These are phyloP conservation scores for Neolamprologus devosi DNA, from an alignment of 2,113 vertebrate species.

Conservation along the genomic window DNA sequence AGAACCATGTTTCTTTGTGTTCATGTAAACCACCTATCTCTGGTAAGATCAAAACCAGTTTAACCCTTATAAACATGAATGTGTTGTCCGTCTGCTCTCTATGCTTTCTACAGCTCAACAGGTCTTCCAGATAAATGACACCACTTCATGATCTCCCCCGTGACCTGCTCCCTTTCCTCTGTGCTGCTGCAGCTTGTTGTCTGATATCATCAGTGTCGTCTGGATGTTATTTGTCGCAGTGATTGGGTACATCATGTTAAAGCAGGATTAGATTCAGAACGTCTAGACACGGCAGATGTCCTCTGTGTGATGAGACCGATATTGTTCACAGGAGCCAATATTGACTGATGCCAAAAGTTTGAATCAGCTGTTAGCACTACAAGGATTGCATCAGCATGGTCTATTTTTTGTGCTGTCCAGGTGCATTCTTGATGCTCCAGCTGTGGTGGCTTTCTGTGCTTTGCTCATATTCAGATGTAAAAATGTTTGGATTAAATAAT, in stretches of 20 bases:
- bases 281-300: not conserved
- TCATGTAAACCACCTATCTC: not conserved
- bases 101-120: not conserved
- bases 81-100: not conserved
- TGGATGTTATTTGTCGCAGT: constrained; percentile 25
- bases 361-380: not conserved
- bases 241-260: constrained; percentile 40
- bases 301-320: not conserved
- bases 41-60: not conserved
- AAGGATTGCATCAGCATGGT: not conserved
- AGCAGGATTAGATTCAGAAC: not conserved
- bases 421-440: not conserved
- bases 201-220: not conserved
- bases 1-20: not conserved
- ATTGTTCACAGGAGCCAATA: not conserved
- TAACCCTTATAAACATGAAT: not conserved
- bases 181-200: not conserved
- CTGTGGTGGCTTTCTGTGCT: not conserved
- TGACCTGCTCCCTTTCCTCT: not conserved
- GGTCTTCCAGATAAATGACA: not conserved
- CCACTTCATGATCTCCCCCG: not conserved
- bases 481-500: not conserved
- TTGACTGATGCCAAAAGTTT: not conserved
- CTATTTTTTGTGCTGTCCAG: not conserved
- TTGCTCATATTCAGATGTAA: not conserved